A percentile compares a stretch with the other conserved stretches of the same genome.
phyloP scores from a whole-genome alignment of 2,797 vertebrate genomes.

The Anas georgica region DNA sequence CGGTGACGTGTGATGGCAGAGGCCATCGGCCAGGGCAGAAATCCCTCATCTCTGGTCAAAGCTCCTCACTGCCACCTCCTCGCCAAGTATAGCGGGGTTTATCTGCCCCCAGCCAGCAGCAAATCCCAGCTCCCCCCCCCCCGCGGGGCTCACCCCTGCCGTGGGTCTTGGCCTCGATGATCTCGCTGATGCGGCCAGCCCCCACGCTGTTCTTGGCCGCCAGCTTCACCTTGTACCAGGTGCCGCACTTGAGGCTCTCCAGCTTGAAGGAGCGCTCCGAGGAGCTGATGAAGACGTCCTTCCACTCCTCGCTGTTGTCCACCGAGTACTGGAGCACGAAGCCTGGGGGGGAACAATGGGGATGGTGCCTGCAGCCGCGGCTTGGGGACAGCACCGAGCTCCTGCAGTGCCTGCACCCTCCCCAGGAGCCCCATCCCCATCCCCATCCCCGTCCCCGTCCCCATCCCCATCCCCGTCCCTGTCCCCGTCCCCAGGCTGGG shows the following conservation, averaged over 20 bases:
- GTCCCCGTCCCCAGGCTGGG: neutral
- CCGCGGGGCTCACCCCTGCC: slow-evolving; percentile 85
- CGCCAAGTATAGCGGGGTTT: neutral
- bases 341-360: slow-evolving; percentile 77
- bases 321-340: slow-evolving; percentile 98
- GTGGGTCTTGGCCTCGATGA: slow-evolving; percentile 98
- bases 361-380: slow-evolving; percentile 38
- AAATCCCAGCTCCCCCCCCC: neutral
- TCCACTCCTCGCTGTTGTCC: slow-evolving; percentile 98
- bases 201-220: slow-evolving; percentile 98
- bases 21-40: neutral
- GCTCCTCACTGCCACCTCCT: neutral
- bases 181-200: slow-evolving; percentile 97
- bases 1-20: neutral
- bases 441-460: neutral
- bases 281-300: slow-evolving; percentile 96
- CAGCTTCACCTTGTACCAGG: slow-evolving; percentile 99
- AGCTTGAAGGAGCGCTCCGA: slow-evolving; percentile 93
- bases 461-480: neutral
- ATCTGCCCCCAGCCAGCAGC: neutral
- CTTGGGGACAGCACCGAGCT: too few relatives aligned
- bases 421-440: neutral
- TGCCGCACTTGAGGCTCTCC: slow-evolving; percentile 96
- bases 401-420: fast-evolving
- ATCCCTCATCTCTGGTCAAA: neutral